Percentiles rank a stretch among this genome's conserved stretches.
These are phyloP conservation scores for Caenorhabditis sp. DNA, from an alignment of 2,888 invertebrate species.

Conservation along the genomic window DNA sequence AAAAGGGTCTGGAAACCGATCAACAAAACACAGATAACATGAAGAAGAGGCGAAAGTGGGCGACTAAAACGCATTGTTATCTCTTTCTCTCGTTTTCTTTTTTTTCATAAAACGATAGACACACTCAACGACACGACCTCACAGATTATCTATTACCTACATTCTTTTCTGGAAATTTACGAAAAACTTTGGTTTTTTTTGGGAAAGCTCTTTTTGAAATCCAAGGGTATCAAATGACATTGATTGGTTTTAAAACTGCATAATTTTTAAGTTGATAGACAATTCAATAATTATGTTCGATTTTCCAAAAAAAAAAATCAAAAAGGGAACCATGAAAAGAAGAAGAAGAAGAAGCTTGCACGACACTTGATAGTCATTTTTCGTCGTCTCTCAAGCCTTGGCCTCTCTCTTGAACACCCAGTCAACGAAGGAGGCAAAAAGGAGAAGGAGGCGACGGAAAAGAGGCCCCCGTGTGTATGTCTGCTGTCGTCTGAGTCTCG, in stretches of 20 bases:
- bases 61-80: slow-evolving; percentile 35
- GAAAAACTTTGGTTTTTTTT: neutral
- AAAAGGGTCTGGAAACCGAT: slow-evolving; percentile 32
- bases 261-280: neutral
- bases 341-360: slow-evolving; percentile 12
- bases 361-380: slow-evolving; percentile 51
- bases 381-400: slow-evolving; percentile 18
- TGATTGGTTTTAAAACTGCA: neutral
- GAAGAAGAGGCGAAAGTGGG: slow-evolving; percentile 6
- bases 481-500: slow-evolving; percentile 17
- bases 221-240: neutral
- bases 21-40: slow-evolving; percentile 37
- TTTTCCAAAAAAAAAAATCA: slow-evolving; percentile 15
- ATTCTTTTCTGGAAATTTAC: neutral
- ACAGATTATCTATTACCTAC: slow-evolving; percentile 43
- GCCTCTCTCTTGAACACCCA: slow-evolving; percentile 50
- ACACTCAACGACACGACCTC: slow-evolving; percentile 27
- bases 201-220: neutral
- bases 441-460: slow-evolving; percentile 38
- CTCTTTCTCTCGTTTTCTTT: slow-evolving; percentile 8
- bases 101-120: slow-evolving; percentile 34
- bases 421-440: slow-evolving; percentile 25
- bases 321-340: neutral
- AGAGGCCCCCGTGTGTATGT: slow-evolving; percentile 50
- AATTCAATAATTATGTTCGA: neutral